These are phyloP conservation scores for Macrotrachela quadricornifera DNA, from an alignment of 1,140 invertebrate species.

Conservation along the genomic window DNA sequence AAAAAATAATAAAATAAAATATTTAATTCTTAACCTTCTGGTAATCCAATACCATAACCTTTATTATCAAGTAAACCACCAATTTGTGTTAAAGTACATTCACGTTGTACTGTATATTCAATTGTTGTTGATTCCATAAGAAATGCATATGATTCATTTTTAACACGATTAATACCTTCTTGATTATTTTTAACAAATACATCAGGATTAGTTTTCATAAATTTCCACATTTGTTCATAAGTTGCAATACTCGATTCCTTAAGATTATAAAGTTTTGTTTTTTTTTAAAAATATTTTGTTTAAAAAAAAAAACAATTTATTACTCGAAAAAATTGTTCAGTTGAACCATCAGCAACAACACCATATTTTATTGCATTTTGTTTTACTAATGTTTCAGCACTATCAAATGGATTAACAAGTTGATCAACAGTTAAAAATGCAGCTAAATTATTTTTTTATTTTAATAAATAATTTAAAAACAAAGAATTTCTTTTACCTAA, in stretches of 20 bases:
- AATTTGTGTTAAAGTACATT: conserved; percentile 54
- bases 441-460: too few relatives aligned
- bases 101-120: conserved; percentile 49
- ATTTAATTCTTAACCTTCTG: too few relatives aligned
- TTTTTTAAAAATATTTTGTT: neutral
- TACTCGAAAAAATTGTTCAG: conserved; percentile 6
- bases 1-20: too few relatives aligned
- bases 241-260: conserved; percentile 67
- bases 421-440: conserved; percentile 10
- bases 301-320: neutral
- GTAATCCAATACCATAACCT: conserved; percentile 39
- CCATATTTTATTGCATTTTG: conserved; percentile 5
- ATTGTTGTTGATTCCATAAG: conserved; percentile 63
- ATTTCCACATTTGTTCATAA: conserved; percentile 84
- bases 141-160: conserved; percentile 45
- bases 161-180: conserved; percentile 7
- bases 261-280: neutral
- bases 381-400: conserved; percentile 7
- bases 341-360: conserved; percentile 5
- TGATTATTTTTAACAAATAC: conserved; percentile 2
- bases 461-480: too few relatives aligned
- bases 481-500: neutral
- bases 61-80: conserved; percentile 54
- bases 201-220: conserved; percentile 48
- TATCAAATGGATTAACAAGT: conserved; percentile 8